Conservation (phyloP, 2,888 invertebrate species). For the Ectobius pallidus region DNA sequence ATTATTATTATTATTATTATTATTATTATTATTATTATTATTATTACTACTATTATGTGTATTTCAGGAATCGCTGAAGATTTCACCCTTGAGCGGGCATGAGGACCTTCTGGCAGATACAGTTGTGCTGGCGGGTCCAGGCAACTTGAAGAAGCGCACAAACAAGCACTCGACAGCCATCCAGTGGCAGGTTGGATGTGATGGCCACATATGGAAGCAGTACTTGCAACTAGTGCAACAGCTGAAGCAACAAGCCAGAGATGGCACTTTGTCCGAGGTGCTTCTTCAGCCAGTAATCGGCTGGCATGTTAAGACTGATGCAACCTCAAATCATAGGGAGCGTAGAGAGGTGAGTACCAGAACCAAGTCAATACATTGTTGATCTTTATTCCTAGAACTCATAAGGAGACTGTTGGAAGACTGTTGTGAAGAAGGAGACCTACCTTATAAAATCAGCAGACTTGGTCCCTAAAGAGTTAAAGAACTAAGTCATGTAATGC, state of each 20-base stretch:
- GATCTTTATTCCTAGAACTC: too few relatives aligned
- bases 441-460: too few relatives aligned
- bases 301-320: constrained; percentile 68
- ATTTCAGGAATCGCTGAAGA: constrained; percentile 60
- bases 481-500: too few relatives aligned
- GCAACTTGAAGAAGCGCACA: constrained; percentile 57
- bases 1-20: too few relatives aligned
- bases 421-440: too few relatives aligned
- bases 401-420: too few relatives aligned
- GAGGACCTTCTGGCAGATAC: constrained; percentile 54
- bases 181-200: constrained; percentile 73
- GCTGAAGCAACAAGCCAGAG: constrained; percentile 70
- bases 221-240: constrained; percentile 70
- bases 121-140: constrained; percentile 60
- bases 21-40: too few relatives aligned
- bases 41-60: too few relatives aligned
- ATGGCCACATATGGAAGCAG: constrained; percentile 70
- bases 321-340: constrained; percentile 52
- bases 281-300: constrained; percentile 72
- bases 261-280: constrained; percentile 73
- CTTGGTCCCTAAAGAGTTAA: too few relatives aligned
- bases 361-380: too few relatives aligned
- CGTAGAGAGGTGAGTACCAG: constrained; percentile 49
- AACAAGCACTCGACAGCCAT: constrained; percentile 57
- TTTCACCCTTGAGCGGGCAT: constrained; percentile 56